Evolutionary conservation across 2,797 vertebrate species (phyloP), one percentile per base, ranked within the genome.

Genomic region (Acrossocheilus fasciatus): DNA sequence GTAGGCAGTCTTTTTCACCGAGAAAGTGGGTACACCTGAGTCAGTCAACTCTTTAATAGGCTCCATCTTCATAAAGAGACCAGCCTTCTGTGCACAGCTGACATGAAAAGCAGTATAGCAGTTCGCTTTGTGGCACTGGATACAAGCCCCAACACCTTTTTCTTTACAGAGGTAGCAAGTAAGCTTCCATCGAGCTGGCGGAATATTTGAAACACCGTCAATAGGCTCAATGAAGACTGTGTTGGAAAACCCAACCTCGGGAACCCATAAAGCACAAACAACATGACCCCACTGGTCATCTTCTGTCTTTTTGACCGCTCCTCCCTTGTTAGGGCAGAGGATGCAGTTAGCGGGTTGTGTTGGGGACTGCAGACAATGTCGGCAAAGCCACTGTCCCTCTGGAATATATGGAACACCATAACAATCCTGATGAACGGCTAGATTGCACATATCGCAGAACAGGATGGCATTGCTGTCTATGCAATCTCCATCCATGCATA

Each of bases 131-230:
- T 98, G 98, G 95, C 98, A 99, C 96, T 99, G 98, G 91, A 99
- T 99, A 91, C 98, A 99, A 77, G 98, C 98, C 30, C 98, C 98
- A 7, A 98, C 96, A 0, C 97, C 97, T 90, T 97, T 98, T 94
- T 98, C 96, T 95, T 99, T 99, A 91, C 98, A 99, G 94, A 99
- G 97, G 96, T 99, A 99, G 96, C 98, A 99, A 1, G 97, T 98
- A 92, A 99, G 96, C 93, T 98, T 99, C 98, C 98, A 99, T 91
- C 98, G 96, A 34, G 98, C 98, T 0, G 97, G 96, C 4, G 98
- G 98, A 88, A 99, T 99, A 95, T 98, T 97, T 91, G 95, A 92
- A 87, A 99, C 95, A 11, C 98, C 97, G 3, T 99, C 98, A 5
- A 99, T 99, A 92, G 98, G 98, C 89, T 99, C 98, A 20, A 99